Conservation (phyloP, 2,797 vertebrate species). For the Sparus aurata region DNA sequence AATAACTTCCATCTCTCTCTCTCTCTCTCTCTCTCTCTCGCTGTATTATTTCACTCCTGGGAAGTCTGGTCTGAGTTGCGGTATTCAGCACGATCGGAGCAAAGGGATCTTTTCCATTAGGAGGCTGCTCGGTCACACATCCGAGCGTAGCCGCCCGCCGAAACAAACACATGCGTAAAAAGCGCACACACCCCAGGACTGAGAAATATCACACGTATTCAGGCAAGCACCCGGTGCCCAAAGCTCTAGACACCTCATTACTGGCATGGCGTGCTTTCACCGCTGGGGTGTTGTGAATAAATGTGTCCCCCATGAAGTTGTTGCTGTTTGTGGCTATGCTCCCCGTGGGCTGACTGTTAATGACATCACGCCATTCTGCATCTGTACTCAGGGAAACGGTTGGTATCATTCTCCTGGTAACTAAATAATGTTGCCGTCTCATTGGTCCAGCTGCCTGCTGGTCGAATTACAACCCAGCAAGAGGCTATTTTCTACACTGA, state of each 20-base stretch:
- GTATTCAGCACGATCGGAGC: slow-evolving; percentile 52
- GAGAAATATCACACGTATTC: slow-evolving; percentile 57
- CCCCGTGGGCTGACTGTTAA: slow-evolving; percentile 70
- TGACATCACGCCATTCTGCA: slow-evolving; percentile 68
- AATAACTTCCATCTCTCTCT: slow-evolving; percentile 78
- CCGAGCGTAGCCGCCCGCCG: slow-evolving; percentile 12
- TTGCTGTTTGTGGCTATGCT: slow-evolving; percentile 57
- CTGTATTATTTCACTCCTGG: slow-evolving; percentile 72
- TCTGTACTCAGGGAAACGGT: slow-evolving; percentile 58
- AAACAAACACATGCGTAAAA: slow-evolving; percentile 40
- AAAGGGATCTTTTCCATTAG: slow-evolving; percentile 72
- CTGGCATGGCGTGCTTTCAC: slow-evolving; percentile 57
- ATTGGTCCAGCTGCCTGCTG: slow-evolving; percentile 59
- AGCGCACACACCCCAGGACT: slow-evolving; percentile 25
- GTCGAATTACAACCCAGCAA: slow-evolving; percentile 59
- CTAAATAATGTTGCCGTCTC: slow-evolving; percentile 63
- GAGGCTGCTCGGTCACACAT: slow-evolving; percentile 62
- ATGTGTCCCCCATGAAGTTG: slow-evolving; percentile 56
- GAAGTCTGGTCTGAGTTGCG: slow-evolving; percentile 58
- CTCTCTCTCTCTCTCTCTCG: slow-evolving; percentile 66
- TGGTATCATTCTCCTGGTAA: slow-evolving; percentile 57
- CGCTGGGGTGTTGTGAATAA: slow-evolving; percentile 74
- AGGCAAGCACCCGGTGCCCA: slow-evolving; percentile 42
- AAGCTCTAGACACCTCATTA: slow-evolving; percentile 82
- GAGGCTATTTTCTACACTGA: slow-evolving; percentile 63